Evolutionary conservation across 35 echinoderm and acorn worm genomes (phyloP), one percentile per base, ranked within the genome.

Genomic region (Stichopus chloronotus): DNA sequence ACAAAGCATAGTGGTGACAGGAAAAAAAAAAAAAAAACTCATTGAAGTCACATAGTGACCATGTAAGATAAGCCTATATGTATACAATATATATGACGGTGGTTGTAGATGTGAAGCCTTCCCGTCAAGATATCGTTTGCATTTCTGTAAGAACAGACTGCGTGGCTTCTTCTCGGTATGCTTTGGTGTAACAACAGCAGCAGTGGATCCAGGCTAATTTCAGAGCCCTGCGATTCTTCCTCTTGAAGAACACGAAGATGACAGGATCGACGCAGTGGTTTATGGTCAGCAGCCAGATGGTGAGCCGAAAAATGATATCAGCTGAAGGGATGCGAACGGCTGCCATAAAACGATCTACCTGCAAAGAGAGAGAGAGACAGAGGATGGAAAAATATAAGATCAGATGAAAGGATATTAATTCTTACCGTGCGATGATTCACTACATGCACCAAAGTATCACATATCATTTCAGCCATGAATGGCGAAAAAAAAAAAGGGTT

Each of bases 221-320:
- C 25, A 91, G 21, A 76, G 88, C 88, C 56, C 54, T 74, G 10
- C 88, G 88, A 77, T 91, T 91, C 30, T 78, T 72, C 72, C 23
- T 91, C 68, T 91, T 91, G 14, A 91, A 57, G 68, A 91, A 91
- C 14, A 91, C 88, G 56, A 91, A 91, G 9, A 91, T 54, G 9
- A 91, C 2, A 7, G 88, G 88, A 23, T 91, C 88, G 11, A 78
- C 56, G 14, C 22, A 61, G 19, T 91, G 88, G 53, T 91, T 91
- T 53, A 91, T 13, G 24, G 88, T 56, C 21, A 91, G 52, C 52
- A 91, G 72, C 65, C 88, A 90, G 56, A 91, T 91, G 72, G 88
- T 57, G 13, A 76, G 7, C 56, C 65, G 21, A 25, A 78, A 91
- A n/a, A 78, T 78, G 53, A 78, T 91, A 16, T 91, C 88, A 52